Evolutionary conservation across 2,113 vertebrate genomes (phyloP).

Genomic region (Petrocephalus zakoni): DNA sequence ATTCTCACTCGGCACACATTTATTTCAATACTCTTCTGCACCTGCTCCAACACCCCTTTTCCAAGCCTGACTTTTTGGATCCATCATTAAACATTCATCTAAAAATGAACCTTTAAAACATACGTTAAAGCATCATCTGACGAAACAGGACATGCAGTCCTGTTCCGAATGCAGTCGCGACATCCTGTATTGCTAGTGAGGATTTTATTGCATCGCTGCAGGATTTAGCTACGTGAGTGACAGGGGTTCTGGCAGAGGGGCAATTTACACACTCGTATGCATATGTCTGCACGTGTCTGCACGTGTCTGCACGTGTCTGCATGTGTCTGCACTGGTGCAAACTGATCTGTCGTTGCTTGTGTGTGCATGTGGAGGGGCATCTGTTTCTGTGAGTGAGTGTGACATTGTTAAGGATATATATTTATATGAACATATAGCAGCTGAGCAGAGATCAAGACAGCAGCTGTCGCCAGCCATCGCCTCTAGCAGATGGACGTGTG

Average conservation of each 20-base stretch:
- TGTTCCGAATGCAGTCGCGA: too few relatives aligned
- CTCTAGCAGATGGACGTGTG: slow-evolving; percentile 19
- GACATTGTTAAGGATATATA: background rate
- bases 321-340: background rate
- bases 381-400: background rate
- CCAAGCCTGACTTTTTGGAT: background rate
- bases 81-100: background rate
- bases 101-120: too few relatives aligned
- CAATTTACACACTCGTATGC: background rate
- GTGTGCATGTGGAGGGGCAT: background rate
- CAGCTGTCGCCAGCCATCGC: slow-evolving; percentile 30
- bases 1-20: background rate
- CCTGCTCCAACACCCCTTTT: background rate
- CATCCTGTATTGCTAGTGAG: background rate
- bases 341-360: background rate
- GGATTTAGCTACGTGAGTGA: too few relatives aligned
- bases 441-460: slow-evolving; percentile 19
- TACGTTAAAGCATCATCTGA: too few relatives aligned
- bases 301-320: background rate
- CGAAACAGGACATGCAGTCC: too few relatives aligned
- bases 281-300: background rate
- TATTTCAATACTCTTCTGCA: background rate
- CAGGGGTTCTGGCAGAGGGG: background rate
- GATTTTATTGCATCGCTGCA: background rate
- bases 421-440: background rate